These are phyloP conservation scores for Helicoverpa armigera DNA, from an alignment of 1,140 invertebrate species.

Conservation along the genomic window DNA sequence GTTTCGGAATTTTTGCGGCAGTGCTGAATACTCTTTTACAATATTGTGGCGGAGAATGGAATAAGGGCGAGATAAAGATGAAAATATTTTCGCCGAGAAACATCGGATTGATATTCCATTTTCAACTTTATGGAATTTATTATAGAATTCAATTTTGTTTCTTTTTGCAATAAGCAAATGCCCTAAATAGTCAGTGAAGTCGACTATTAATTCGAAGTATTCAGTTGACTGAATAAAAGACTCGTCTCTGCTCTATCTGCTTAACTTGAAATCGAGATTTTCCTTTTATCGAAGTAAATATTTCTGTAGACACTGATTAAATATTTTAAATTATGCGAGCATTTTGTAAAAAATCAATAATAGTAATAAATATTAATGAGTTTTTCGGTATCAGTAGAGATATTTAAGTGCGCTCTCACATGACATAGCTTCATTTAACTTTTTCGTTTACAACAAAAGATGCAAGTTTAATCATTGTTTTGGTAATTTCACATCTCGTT, in stretches of 20 bases:
- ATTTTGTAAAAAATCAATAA: background rate
- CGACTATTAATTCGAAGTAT: slow-evolving; percentile 40
- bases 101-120: background rate
- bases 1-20: slow-evolving; percentile 52
- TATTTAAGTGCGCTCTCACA: background rate
- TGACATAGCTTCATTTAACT: background rate
- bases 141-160: slow-evolving; percentile 11
- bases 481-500: too few relatives aligned
- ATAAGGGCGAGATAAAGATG: slow-evolving; percentile 49
- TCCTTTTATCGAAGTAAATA: slow-evolving; percentile 16
- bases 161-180: background rate
- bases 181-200: slow-evolving; percentile 37
- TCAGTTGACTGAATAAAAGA: slow-evolving; percentile 22
- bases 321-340: background rate
- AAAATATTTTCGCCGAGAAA: slow-evolving; percentile 45
- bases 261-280: slow-evolving; percentile 33
- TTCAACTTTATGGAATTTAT: slow-evolving; percentile 3
- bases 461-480: too few relatives aligned
- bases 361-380: background rate
- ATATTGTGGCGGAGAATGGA: slow-evolving; percentile 41
- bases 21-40: slow-evolving; percentile 50
- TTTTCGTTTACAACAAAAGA: too few relatives aligned
- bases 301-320: too few relatives aligned
- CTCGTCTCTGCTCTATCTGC: background rate
- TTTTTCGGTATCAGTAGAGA: background rate